Evolutionary conservation across 2,797 vertebrate genomes (phyloP), one percentile per base, ranked within the genome.

Genomic region (Chaunax sp.): DNA sequence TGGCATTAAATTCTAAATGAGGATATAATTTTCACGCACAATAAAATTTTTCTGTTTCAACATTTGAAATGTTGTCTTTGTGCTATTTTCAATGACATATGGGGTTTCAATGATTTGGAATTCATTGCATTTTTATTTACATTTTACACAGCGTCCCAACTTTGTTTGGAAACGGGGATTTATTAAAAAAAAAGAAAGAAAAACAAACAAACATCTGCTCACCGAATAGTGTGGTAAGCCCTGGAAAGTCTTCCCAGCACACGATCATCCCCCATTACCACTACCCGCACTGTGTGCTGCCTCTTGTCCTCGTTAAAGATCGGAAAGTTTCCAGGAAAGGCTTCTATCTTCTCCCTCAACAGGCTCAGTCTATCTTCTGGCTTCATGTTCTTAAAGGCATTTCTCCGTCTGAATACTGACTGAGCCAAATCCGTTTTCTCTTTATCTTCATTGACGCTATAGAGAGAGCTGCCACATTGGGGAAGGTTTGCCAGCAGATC

Each of bases 221-320:
- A 97, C 96, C 94, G 92, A 78, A 96, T 89, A 0, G 78, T 91
- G 72, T 85, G 73, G 70, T 92, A 95, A 45, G 94, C 94, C 77
- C 80, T 93, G 7, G 93, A 90, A 65, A 97, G 91, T 56, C 91
- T 92, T 4, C 95, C 96, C 80, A 97, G 78, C 70, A 94, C 79
- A 6, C 95, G 86, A 23, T 97, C 95, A 0, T 96, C 96, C 0
- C 96, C 96, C 85, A 97, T 91, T 41, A 97, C 86, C 64, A 96
- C 84, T 3, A 96, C 75, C 5, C 92, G 91, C 5, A 95, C 96
- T 0, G 94, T 95, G 66, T 90, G 92, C 16, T 89, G 84, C 53
- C 85, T 89, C 51, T 20, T 12, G 58, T 91, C 91, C 1, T 89
- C 72, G 0, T 81, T 84, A 0, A 74, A 69, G 1, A 87, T 35